Percentiles rank a stretch among this genome's conserved stretches.
Evolutionary conservation across 2,797 vertebrate genomes (phyloP).

Genomic region (Pangasius mekongensis): DNA sequence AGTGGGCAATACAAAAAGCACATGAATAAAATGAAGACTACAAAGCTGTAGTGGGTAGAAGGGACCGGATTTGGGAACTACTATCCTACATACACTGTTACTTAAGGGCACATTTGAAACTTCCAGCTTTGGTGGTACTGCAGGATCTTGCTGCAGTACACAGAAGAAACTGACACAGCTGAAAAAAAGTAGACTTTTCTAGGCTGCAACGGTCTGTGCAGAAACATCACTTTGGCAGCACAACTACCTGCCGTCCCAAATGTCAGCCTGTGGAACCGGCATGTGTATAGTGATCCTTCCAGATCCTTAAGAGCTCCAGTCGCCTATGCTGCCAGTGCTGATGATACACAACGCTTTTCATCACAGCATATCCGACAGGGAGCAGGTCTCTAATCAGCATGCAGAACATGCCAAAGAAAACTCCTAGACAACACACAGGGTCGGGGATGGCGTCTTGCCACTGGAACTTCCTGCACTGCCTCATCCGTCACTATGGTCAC

Average conservation of each 20-base stretch:
- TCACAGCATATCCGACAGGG: conserved; percentile 60
- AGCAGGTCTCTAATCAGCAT: conserved; percentile 74
- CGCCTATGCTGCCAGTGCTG: conserved; percentile 40
- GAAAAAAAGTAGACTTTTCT: conserved; percentile 11
- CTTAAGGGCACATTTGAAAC: background rate
- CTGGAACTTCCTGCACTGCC: conserved; percentile 71
- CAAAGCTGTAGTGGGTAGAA: background rate
- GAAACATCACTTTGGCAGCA: background rate
- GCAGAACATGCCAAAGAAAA: conserved; percentile 77
- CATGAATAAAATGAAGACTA: background rate
- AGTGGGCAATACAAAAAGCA: background rate
- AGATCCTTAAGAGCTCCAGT: conserved; percentile 61
- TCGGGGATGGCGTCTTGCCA: conserved; percentile 76
- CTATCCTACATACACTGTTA: background rate
- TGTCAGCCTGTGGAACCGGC: background rate
- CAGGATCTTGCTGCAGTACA: background rate
- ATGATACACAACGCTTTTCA: conserved; percentile 26
- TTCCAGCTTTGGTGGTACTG: background rate
- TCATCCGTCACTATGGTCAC: conserved; percentile 80
- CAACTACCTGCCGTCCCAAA: background rate
- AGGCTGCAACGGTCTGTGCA: conserved; percentile 27
- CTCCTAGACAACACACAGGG: conserved; percentile 81
- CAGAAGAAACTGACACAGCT: conserved; percentile 5
- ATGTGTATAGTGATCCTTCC: background rate
- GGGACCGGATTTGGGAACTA: background rate